Conservation (phyloP, 2,113 vertebrate species). For the Pionites leucogaster region DNA sequence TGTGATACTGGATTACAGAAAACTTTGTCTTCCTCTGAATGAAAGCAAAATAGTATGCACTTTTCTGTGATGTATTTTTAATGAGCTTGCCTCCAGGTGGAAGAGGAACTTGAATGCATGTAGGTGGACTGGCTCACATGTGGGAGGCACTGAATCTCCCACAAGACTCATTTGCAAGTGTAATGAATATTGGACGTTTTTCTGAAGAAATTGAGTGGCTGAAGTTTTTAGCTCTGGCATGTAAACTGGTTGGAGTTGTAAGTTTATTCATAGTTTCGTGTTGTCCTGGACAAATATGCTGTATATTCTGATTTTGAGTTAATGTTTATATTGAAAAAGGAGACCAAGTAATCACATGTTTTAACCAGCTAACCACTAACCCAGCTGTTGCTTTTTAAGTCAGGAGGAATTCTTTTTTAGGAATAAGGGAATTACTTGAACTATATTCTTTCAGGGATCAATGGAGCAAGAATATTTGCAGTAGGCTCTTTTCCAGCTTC, state of each 20-base stretch:
- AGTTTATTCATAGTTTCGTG: neutral
- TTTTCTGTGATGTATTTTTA: neutral
- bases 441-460: neutral
- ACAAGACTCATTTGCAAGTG: slow-evolving; percentile 46
- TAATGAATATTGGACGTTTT: slow-evolving; percentile 64
- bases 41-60: neutral
- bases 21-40: neutral
- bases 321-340: neutral
- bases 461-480: neutral
- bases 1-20: neutral
- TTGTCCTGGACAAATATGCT: neutral
- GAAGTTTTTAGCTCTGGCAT: slow-evolving; percentile 64
- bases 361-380: neutral
- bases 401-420: neutral
- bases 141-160: slow-evolving; percentile 65
- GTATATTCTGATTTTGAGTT: neutral
- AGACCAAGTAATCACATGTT: neutral
- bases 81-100: slow-evolving; percentile 12
- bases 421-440: neutral
- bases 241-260: slow-evolving; percentile 63
- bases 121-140: slow-evolving; percentile 51
- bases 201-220: slow-evolving; percentile 62
- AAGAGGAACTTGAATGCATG: slow-evolving; percentile 20
- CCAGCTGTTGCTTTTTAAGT: neutral
- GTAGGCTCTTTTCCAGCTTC: neutral